These are phyloP conservation scores for Sebastes vulpes DNA, from an alignment of 2,797 vertebrate species.

Conservation along the genomic window DNA sequence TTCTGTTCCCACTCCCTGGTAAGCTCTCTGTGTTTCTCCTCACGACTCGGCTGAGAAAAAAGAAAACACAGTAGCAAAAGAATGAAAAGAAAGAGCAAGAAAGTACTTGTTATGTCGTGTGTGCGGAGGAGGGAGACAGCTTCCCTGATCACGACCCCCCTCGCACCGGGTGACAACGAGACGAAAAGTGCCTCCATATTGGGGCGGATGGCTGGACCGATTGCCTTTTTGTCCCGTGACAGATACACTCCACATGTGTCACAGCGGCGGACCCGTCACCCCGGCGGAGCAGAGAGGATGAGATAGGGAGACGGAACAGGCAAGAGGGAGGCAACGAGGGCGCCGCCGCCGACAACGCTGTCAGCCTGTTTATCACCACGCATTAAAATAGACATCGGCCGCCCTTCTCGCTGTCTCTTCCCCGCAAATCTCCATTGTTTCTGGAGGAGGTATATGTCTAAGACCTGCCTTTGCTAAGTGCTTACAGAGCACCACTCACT, in stretches of 20 bases:
- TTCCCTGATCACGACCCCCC: constrained; percentile 42
- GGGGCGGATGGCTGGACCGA: constrained; percentile 48
- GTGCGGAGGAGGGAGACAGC: constrained; percentile 42
- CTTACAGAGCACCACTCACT: constrained; percentile 56
- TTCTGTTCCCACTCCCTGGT: not conserved
- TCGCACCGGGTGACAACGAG: constrained; percentile 40
- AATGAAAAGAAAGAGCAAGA: constrained; percentile 26
- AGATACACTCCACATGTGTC: constrained; percentile 72
- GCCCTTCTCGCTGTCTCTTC: constrained; percentile 40
- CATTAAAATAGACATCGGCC: constrained; percentile 66
- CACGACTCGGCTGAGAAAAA: not conserved
- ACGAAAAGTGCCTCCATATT: constrained; percentile 34
- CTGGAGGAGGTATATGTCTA: constrained; percentile 53
- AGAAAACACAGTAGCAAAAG: not conserved
- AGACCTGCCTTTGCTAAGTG: constrained; percentile 64
- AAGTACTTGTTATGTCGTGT: constrained; percentile 55
- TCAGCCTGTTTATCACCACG: constrained; percentile 59
- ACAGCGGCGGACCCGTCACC: constrained; percentile 55
- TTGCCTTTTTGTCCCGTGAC: constrained; percentile 75
- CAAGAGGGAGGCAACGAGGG: constrained; percentile 12
- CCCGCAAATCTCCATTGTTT: constrained; percentile 44
- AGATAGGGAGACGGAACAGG: constrained; percentile 17
- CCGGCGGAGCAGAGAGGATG: constrained; percentile 16
- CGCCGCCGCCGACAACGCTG: constrained; percentile 20
- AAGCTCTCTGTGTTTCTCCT: not conserved